Base-by-base conservation (phyloP, 1,140 invertebrate genomes). In the Nephila pilipes region DNA sequence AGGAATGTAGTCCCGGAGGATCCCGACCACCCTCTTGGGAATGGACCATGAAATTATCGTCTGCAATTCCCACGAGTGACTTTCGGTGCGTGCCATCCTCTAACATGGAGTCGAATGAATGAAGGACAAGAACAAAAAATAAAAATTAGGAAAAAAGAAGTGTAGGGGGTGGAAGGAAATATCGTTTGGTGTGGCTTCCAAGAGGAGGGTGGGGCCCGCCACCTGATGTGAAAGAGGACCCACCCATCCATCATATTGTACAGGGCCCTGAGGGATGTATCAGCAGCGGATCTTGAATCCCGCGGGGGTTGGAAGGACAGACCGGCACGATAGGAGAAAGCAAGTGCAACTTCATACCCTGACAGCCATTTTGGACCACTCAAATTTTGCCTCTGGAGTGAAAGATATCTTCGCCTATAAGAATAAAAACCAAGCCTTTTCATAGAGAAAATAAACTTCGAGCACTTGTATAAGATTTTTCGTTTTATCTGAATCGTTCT, bases 41-140 rank as follows among this genome's bases (percentile, higher is more conserved):
- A n/a, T 55, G 25, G 87, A 89, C 87, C 87, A 89, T 89, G 87
- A 89, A 89, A 89, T 89, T 89, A 89, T 89, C 87, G 87, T 89
- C 63, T 63, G 36, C 5, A 25, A 38, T 65, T 79, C 87, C 87
- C 87, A 29, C 4, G 87, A 29, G 87, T 79, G 65, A 65, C 87
- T 89, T 63, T 79, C 29, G 38, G 65, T 46, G 63, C 87, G 63
- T 89, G 65, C 65, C 58, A 63, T 60, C 46, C 29, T 14, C 58
- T 32, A 63, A 65, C 85, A 60, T 63, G 20, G 60, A 65, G 36
- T 75, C 69, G 69, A 75, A 75, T 75, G 32, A 75, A 75, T 75
- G 69, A 75, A 75, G 85, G 38, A 69, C 46, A 46, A 79, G 58
- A 79, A 18, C 63, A 75, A 88, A 46, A 79, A 75, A 46, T 3